phyloP scores from a whole-genome alignment of 2,797 vertebrate species.

The Falco cherrug region DNA sequence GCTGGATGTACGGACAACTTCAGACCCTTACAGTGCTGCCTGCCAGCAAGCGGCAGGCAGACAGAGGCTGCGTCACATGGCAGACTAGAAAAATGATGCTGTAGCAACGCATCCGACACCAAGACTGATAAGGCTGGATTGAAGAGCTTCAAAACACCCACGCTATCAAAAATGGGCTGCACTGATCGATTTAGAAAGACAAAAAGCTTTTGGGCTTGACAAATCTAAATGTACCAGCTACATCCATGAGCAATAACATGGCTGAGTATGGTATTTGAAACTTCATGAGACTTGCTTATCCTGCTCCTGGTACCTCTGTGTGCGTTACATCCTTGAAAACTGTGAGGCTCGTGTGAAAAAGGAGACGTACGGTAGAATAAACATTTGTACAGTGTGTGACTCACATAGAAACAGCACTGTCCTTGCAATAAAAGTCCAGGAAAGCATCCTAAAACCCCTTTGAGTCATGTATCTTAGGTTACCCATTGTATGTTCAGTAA shows the following conservation, averaged over 20 bases:
- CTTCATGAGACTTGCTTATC: neutral
- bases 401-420: slow-evolving; percentile 21
- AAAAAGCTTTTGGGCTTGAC: neutral
- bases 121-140: neutral
- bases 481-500: neutral
- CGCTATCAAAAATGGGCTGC: neutral
- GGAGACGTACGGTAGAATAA: neutral
- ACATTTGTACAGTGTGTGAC: neutral
- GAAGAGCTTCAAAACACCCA: neutral
- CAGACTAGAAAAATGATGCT: neutral
- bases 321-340: neutral
- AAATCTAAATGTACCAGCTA: neutral
- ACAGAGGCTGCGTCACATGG: rapidly evolving
- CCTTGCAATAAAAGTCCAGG: neutral
- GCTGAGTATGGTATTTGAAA: neutral
- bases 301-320: neutral
- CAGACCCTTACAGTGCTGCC: neutral
- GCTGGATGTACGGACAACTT: neutral
- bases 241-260: neutral
- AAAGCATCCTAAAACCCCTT: slow-evolving; percentile 14
- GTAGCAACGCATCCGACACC: neutral
- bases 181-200: neutral
- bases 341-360: neutral
- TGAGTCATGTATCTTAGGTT: neutral
- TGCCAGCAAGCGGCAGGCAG: neutral